phyloP scores from a whole-genome alignment of 2,113 vertebrate species.

The Suncus etruscus region DNA sequence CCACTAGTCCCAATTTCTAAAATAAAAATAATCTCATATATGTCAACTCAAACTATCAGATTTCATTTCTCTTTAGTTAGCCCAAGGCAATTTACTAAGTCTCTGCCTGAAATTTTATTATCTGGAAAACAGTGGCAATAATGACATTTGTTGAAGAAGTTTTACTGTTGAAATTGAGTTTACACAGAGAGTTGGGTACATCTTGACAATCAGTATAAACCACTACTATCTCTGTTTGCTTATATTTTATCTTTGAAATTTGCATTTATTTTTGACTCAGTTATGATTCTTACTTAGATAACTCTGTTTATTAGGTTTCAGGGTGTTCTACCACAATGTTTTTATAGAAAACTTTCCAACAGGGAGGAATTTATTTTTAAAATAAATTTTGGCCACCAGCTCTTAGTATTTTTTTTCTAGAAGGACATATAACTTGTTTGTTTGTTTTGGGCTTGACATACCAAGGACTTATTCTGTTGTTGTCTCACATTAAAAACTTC shows the following conservation, averaged over 20 bases:
- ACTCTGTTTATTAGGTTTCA: constrained; percentile 23
- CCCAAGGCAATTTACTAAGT: not conserved
- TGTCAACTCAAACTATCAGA: not conserved
- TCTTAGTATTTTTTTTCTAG: not conserved
- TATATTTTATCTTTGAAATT: constrained; percentile 46
- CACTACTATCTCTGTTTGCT: not conserved
- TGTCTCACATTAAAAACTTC: no score
- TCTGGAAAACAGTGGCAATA: constrained; percentile 9
- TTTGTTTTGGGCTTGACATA: not conserved
- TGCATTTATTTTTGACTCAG: constrained; percentile 19
- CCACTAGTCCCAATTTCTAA: not conserved
- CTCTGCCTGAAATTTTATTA: not conserved
- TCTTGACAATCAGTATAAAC: not conserved
- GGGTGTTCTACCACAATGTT: not conserved
- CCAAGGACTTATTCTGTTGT: not conserved
- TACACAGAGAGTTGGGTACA: not conserved
- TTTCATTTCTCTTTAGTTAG: constrained; percentile 10
- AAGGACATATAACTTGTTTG: not conserved
- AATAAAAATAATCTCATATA: constrained; percentile 10
- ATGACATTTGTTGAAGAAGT: not conserved
- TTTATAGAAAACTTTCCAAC: not conserved
- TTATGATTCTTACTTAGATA: constrained; percentile 30
- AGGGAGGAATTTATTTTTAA: constrained; percentile 47
- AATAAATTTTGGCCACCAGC: constrained; percentile 45
- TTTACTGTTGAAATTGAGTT: constrained; percentile 41